Evolutionary conservation across 2,888 invertebrate species (phyloP), one percentile per base, ranked within the genome.

Genomic region (Eupsilia transversa): DNA sequence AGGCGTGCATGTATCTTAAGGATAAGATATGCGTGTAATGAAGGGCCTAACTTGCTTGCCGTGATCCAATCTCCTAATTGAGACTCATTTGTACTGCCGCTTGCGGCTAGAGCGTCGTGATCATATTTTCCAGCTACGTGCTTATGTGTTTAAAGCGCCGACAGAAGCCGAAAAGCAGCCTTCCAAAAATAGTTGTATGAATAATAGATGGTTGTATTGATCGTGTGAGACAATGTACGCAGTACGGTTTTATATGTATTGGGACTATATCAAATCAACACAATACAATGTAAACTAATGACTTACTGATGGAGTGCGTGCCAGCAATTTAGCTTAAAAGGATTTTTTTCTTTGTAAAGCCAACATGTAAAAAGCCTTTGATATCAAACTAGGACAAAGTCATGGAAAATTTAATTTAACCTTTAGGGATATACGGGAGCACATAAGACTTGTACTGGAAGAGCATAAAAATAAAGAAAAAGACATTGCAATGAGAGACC

Each of bases 191-290:
- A 79, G 41, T 64, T 64, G 35, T 30, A 49, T 84, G 52, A 69
- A 84, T 84, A 82, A 72, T 80, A 72, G 35, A 80, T 80, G 57
- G 0, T 20, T 35, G 65, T 82, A 82, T 82, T 76, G 82, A 84
- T 80, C 76, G 70, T 67, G 23, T 49, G 60, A 64, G 66, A 83
- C 74, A 74, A 67, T 57, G 41, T 74, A 60, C 67, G 46, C 60
- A 71, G 56, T 75, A 60, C 17, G 23, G 46, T 67, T 65, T 68
- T 72, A 66, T 64, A 46, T 52, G 33, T 49, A 71, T 43, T 66
- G 23, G 54, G 59, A 49, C 14, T 63, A 41, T 43, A 75, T 71
- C 46, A 69, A 75, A 75, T 61, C 38, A 68, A 71, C 59, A 59
- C 65, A 69, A 43, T 66, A 54, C 60, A 72, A 67, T 64, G 64